A percentile compares a stretch with the other conserved stretches of the same genome.
phyloP scores from a whole-genome alignment of 2,797 vertebrate genomes.

The Melanotaenia nigrans region DNA sequence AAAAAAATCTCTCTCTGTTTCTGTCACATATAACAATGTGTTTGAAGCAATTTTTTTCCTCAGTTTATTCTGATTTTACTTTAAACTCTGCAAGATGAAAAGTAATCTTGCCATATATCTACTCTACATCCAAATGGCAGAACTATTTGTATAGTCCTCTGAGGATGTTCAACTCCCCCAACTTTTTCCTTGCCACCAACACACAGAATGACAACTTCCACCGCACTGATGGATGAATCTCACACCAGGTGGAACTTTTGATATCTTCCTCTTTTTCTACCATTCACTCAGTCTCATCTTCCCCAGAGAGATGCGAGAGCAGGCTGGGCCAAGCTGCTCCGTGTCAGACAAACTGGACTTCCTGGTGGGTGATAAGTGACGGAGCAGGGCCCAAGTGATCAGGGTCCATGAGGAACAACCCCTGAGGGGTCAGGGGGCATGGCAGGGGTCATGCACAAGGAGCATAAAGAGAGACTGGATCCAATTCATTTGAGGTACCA shows the following conservation, averaged over 20 bases:
- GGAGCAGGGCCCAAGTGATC: slow-evolving; percentile 56
- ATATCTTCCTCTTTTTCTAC: slow-evolving; percentile 57
- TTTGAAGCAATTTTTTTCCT: background rate
- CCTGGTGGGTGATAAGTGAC: slow-evolving; percentile 80
- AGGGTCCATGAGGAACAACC: slow-evolving; percentile 58
- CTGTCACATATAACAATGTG: background rate
- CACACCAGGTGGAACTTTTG: slow-evolving; percentile 54
- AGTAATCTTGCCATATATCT: background rate
- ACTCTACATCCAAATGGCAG: background rate
- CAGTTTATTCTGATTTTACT: background rate
- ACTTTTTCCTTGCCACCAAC: slow-evolving; percentile 1
- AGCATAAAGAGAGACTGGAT: slow-evolving; percentile 71
- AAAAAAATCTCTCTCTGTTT: background rate
- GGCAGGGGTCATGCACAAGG: slow-evolving; percentile 66
- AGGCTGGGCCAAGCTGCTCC: slow-evolving; percentile 35
- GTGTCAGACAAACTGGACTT: slow-evolving; percentile 59
- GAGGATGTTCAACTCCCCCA: slow-evolving; percentile 19
- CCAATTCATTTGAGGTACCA: slow-evolving; percentile 57
- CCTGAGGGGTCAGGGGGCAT: slow-evolving; percentile 63
- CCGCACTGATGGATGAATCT: slow-evolving; percentile 52
- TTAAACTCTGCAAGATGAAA: background rate
- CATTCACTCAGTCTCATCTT: slow-evolving; percentile 42
- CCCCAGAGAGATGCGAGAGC: slow-evolving; percentile 36
- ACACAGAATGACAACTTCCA: slow-evolving; percentile 27
- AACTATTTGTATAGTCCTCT: slow-evolving; percentile 13